These are phyloP conservation scores for Drosophila ogumai DNA, from an alignment of 1,140 invertebrate genomes.

Conservation along the genomic window DNA sequence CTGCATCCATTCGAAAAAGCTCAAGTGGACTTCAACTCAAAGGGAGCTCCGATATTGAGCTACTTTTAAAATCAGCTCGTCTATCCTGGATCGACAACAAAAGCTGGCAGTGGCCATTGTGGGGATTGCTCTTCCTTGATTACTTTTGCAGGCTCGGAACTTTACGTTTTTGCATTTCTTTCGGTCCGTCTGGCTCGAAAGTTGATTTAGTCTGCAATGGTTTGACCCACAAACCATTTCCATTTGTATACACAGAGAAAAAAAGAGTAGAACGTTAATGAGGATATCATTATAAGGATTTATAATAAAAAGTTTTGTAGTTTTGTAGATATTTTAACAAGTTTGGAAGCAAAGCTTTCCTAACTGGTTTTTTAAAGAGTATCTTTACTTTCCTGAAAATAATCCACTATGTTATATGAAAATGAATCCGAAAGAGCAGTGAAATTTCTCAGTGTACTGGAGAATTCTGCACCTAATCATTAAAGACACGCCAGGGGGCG, in stretches of 20 bases:
- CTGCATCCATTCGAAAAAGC: conserved; percentile 22
- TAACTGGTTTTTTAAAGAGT: neutral
- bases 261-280: neutral
- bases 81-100: conserved; percentile 39
- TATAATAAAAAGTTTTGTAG: no score
- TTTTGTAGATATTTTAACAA: no score
- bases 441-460: neutral
- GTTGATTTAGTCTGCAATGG: conserved; percentile 44
- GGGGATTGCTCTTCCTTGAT: conserved; percentile 42
- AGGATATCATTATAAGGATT: no score
- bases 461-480: conserved; percentile 43
- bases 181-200: conserved; percentile 35
- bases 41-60: conserved; percentile 23
- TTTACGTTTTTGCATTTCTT: conserved; percentile 49
- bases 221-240: conserved; percentile 49
- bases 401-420: neutral
- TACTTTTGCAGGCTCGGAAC: conserved; percentile 40
- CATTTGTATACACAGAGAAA: conserved; percentile 9
- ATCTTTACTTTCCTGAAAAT: neutral
- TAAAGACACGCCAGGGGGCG: conserved; percentile 60
- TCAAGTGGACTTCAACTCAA: conserved; percentile 32
- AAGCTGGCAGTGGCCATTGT: conserved; percentile 34
- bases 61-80: conserved; percentile 28
- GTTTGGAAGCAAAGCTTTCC: neutral
- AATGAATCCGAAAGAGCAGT: no score